These are phyloP conservation scores for Caenorhabditis sinica DNA, from an alignment of 2,888 invertebrate genomes.

Conservation along the genomic window DNA sequence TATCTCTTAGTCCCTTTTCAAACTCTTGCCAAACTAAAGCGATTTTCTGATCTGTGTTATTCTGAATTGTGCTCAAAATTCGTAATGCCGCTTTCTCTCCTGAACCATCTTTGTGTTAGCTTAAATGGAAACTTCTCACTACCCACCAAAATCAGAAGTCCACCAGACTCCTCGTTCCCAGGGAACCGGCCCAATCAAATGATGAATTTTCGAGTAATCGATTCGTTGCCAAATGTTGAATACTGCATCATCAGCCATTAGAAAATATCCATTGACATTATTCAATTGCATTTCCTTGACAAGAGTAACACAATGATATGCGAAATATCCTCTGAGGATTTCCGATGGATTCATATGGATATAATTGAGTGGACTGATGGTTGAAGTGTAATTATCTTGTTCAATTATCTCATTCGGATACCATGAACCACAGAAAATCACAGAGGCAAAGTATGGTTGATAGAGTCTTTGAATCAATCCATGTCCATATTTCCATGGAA, in stretches of 20 bases:
- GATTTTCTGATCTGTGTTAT: constrained; percentile 1
- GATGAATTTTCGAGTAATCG: constrained; percentile 45
- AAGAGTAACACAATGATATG: constrained; percentile 57
- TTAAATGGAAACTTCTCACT: not conserved
- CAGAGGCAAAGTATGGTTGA: constrained; percentile 57
- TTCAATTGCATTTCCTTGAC: constrained; percentile 45
- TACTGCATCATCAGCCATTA: constrained; percentile 55
- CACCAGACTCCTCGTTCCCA: not conserved
- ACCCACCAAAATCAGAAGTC: not conserved
- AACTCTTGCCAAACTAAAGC: constrained; percentile 27
- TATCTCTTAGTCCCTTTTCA: constrained; percentile 32
- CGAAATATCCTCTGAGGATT: constrained; percentile 38
- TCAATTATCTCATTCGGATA: constrained; percentile 11
- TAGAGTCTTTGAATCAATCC: constrained; percentile 57
- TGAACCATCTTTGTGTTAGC: not conserved
- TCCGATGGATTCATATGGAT: constrained; percentile 57
- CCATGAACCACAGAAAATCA: constrained; percentile 61
- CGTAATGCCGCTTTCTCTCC: not conserved
- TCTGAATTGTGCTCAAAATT: not conserved
- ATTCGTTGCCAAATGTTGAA: constrained; percentile 66
- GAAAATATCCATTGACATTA: constrained; percentile 55
- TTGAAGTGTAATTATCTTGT: constrained; percentile 26
- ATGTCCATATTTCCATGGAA: constrained; percentile 36
- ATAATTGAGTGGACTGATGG: constrained; percentile 52
- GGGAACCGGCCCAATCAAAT: constrained; percentile 1